These are phyloP conservation scores for Himalopsyche phryganea DNA, from an alignment of 1,140 invertebrate species.

Conservation along the genomic window DNA sequence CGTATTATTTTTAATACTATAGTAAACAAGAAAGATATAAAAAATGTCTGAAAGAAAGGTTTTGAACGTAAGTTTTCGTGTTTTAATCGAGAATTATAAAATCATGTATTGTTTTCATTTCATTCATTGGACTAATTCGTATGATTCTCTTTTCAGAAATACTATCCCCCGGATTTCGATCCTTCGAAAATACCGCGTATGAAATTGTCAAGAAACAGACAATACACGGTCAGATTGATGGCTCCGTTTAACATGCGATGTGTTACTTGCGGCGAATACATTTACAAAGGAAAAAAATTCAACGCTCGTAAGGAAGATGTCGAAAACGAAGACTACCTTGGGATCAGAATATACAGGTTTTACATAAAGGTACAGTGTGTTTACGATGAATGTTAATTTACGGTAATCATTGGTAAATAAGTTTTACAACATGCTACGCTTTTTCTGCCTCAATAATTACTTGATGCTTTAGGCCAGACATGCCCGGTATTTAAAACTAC, in stretches of 20 bases:
- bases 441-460: too few species aligned
- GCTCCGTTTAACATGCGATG: constrained; percentile 99
- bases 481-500: too few species aligned
- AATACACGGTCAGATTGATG: constrained; percentile 97
- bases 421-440: too few species aligned
- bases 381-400: too few species aligned
- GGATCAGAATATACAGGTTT: constrained; percentile 95
- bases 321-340: constrained; percentile 96
- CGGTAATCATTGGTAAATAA: too few species aligned
- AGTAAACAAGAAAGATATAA: too few species aligned
- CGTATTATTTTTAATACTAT: too few species aligned
- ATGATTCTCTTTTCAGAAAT: constrained; percentile 75
- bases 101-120: too few species aligned
- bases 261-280: constrained; percentile 98
- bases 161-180: constrained; percentile 99
- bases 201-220: constrained; percentile 87
- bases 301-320: constrained; percentile 99
- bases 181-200: constrained; percentile 97
- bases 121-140: too few species aligned
- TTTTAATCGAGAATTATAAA: not conserved
- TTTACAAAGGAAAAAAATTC: constrained; percentile 99
- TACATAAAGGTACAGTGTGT: constrained; percentile 80
- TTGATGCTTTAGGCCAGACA: too few species aligned
- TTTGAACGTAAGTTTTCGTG: constrained; percentile 73
- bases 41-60: constrained; percentile 89